Percentiles rank a stretch among this genome's conserved stretches.
phyloP scores from a whole-genome alignment of 2,888 invertebrate species.

The Chrysotoxum bicinctum region DNA sequence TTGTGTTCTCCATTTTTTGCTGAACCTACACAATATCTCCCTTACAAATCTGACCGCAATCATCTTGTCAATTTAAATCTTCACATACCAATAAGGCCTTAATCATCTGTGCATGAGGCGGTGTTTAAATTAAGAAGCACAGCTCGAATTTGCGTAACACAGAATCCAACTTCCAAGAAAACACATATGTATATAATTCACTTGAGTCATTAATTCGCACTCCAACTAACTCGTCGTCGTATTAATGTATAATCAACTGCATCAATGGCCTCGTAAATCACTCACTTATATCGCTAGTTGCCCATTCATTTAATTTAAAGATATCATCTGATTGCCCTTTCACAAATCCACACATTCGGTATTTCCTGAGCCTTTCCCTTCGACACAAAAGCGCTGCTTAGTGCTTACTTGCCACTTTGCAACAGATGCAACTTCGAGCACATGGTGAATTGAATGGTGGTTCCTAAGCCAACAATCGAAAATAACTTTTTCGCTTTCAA shows the following conservation, averaged over 20 bases:
- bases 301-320: conserved; percentile 59
- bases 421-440: neutral
- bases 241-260: conserved; percentile 54
- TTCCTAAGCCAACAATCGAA: conserved; percentile 30
- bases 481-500: conserved; percentile 39
- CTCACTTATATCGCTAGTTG: conserved; percentile 56
- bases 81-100: neutral
- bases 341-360: conserved; percentile 59
- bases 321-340: conserved; percentile 68
- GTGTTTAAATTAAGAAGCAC: neutral
- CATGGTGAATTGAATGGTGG: neutral
- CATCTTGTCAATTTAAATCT: conserved; percentile 12
- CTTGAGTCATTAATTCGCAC: conserved; percentile 47
- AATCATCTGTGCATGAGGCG: too few species aligned
- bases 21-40: neutral
- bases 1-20: neutral
- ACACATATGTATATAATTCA: neutral
- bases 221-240: conserved; percentile 3
- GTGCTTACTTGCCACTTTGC: neutral
- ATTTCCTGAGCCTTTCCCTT: conserved; percentile 26
- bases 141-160: conserved; percentile 33
- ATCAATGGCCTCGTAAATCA: conserved; percentile 70
- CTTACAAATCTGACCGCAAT: neutral
- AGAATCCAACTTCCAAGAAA: conserved; percentile 13
- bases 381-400: neutral